Evolutionary conservation across 2,113 vertebrate species (phyloP), one percentile per base, ranked within the genome.

Genomic region (Cyanoramphus novaezelandiae): DNA sequence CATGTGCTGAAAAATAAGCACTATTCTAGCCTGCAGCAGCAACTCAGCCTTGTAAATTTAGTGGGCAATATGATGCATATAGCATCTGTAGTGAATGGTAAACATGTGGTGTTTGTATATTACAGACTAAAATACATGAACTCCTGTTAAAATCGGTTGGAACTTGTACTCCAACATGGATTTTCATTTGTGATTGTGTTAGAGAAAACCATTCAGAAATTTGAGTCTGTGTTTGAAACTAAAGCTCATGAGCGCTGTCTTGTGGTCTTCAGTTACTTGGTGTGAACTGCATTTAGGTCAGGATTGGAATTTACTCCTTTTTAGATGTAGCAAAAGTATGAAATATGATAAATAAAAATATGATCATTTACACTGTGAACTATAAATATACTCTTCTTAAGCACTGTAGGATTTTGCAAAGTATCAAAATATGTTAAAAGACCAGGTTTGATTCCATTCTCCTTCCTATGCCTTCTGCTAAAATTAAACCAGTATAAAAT

Each of bases 21-120:
- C 31, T 87, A 29, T 60, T 93, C 46, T 92, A 92, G 69, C 83
- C 86, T 82, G 68, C 81, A 94, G 95, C 81, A 86, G 82, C 79
- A 77, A 17, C 49, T 59, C 62, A 72, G 68, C 68, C 60, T 82
- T 69, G 29, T 68, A 81, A 76, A 46, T 93, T 84, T 3, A 60
- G 67, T 29, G 65, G 83, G 68, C 74, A 81, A 11, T 59, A 31
- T 18, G 65, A 64, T 84, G 52, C n/a, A 17, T 41, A 33, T 46
- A 41, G 76, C 68, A 86, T 90, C 49, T 72, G 44, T 59, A 84
- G 57, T 41, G 62, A 80, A 37, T 29, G 64, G 57, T 47, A 52
- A 91, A 88, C 60, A 57, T 57, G 72, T 74, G 37, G 59, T n/a
- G 63, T 63, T 71, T 85, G 60, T 65, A 21, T 84, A 31, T 24